Percentiles rank a stretch among this genome's conserved stretches.
Evolutionary conservation across 2,113 vertebrate species (phyloP).

Genomic region (Nothobranchius furzeri): DNA sequence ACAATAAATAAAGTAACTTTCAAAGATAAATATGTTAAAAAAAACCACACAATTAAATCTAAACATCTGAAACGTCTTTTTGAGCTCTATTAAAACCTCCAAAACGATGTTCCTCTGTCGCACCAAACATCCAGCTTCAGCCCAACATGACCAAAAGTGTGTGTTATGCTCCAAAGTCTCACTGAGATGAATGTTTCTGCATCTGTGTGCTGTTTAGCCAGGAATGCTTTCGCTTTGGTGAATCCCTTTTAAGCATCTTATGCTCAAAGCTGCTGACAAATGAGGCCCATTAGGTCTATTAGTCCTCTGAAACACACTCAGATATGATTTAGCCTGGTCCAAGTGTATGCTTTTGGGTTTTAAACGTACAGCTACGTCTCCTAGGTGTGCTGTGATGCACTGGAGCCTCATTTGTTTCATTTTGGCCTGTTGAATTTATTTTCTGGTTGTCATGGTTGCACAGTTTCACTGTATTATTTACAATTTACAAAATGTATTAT

Average conservation of each 20-base stretch:
- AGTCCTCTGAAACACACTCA: slow-evolving; percentile 53
- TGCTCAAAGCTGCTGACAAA: slow-evolving; percentile 47
- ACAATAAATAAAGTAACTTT: no score
- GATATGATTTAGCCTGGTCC: slow-evolving; percentile 17
- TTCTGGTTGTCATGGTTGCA: no score
- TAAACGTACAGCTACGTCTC: background rate
- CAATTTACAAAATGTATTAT: no score
- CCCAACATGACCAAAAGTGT: background rate
- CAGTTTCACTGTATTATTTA: no score
- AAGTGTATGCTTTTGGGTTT: background rate
- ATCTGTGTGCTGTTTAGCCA: slow-evolving; percentile 8
- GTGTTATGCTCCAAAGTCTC: background rate
- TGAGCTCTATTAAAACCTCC: no score
- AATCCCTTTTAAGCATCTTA: slow-evolving; percentile 44
- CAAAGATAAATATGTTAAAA: no score
- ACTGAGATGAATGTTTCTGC: slow-evolving; percentile 3
- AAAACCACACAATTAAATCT: no score
- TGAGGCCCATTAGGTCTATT: slow-evolving; percentile 51
- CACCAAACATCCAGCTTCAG: no score
- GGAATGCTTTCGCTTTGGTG: slow-evolving; percentile 19
- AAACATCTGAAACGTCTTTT: background rate
- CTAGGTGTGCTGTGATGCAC: background rate
- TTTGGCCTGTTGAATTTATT: background rate
- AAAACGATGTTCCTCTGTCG: no score
- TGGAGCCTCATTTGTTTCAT: background rate